Conservation (phyloP, 2,113 vertebrate species). For the Mobula birostris region DNA sequence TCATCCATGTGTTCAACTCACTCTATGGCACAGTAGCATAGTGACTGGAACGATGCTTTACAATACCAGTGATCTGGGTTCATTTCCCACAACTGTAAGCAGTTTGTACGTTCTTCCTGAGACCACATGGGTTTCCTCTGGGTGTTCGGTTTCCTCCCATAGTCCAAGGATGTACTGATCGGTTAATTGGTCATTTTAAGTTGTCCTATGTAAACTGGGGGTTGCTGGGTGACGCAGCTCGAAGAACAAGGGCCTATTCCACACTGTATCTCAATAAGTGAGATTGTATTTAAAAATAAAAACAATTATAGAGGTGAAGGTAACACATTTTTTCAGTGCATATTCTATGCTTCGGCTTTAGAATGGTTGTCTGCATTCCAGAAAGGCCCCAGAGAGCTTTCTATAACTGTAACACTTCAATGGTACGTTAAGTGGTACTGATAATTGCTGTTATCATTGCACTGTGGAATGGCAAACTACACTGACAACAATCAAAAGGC, state of each 20-base stretch:
- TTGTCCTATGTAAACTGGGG: no score
- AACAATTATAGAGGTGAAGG: neutral
- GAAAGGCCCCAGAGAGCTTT: constrained; percentile 25
- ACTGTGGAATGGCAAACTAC: neutral
- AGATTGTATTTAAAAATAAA: neutral
- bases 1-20: neutral
- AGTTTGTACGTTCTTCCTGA: no score
- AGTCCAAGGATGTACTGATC: no score
- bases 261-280: no score
- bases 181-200: no score
- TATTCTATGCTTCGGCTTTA: neutral
- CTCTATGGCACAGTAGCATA: neutral
- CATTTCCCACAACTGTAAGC: no score
- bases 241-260: no score
- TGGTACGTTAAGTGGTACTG: neutral
- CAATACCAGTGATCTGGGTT: no score
- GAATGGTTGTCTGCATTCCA: constrained; percentile 33
- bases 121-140: no score
- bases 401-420: constrained; percentile 14
- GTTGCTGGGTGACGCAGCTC: no score
- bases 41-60: no score
- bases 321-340: neutral
- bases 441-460: constrained; percentile 15
- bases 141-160: no score
- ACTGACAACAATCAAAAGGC: constrained; percentile 16